Evolutionary conservation across 2,888 invertebrate species (phyloP), one percentile per base, ranked within the genome.

Genomic region (Salpingus planirostris): DNA sequence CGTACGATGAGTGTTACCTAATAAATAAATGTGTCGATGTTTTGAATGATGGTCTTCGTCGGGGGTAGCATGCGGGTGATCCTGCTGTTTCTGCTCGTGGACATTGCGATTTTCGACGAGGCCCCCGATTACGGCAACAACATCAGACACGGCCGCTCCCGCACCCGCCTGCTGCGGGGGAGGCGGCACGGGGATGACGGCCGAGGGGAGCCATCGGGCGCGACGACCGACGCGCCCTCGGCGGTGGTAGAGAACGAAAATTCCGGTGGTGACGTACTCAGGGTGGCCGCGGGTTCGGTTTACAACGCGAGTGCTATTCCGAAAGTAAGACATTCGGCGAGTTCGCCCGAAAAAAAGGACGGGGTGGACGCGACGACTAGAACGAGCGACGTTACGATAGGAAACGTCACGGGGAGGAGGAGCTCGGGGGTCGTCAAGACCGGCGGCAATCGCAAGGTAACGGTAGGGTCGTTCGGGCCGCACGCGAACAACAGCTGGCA

Each of bases 81-180:
- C 12, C 15, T 35, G 30, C 11, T 31, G 23, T 26, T 27, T 22
- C 10, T 26, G 6, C n/a, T 26, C 2, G 26, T 11, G 24, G 24
- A 33, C 11, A 22, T 22, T 21, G 11, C 13, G 22, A 10, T 11
- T 12, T 11, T 13, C 13, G 8, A 15, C 10, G 6, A 8, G 5
- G 26, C 13, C 4, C 26, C n/a, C 3, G 14, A 24, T 14, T 13
- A 27, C 23, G 27, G 31, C 8, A 11, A 26, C 37, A 54, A 46
- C 36, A 70, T 71, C 38, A 61, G 71, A 21, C 71, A 71, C 47
- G 58, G 68, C 11, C 58, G 68, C 27, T 70, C 70, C 11, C 59
- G 68, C 27, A 69, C 70, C 22, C 61, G 64, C 36, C 54, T 64
- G 13, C 44, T 59, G 15, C 41, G 59, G 33, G 47, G 51, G 12